Evolutionary conservation across 2,888 invertebrate species (phyloP).

Genomic region (Drosophila kambysellisi): DNA sequence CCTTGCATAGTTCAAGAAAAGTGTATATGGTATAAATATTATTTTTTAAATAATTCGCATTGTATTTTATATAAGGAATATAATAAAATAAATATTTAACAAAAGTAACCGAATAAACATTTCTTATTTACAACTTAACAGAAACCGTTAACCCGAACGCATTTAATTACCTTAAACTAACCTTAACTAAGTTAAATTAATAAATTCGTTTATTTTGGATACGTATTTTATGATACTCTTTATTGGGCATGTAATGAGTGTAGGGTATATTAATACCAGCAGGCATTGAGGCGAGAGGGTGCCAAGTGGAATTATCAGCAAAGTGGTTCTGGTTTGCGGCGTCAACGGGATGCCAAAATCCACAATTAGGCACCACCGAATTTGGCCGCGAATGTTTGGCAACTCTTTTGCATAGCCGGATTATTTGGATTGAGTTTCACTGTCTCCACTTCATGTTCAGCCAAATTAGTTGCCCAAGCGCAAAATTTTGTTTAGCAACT

Average conservation of each 20-base stretch:
- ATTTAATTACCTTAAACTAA: not conserved
- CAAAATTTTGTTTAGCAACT: conserved; percentile 49
- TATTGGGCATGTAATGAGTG: not conserved
- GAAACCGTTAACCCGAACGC: not conserved
- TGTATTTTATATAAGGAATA: too few relatives aligned
- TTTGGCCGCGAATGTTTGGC: conserved; percentile 74
- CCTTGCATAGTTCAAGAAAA: too few relatives aligned
- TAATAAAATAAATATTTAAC: too few relatives aligned
- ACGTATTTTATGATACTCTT: not conserved
- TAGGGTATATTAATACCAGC: conserved; percentile 1
- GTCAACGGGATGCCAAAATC: conserved; percentile 27
- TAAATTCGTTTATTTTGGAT: not conserved
- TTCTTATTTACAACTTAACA: not conserved
- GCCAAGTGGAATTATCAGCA: conserved; percentile 42
- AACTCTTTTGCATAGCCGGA: conserved; percentile 67
- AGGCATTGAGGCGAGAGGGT: conserved; percentile 37
- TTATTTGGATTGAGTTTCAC: conserved; percentile 37
- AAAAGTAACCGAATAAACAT: not conserved
- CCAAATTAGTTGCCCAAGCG: conserved; percentile 75
- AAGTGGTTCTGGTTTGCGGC: conserved; percentile 13
- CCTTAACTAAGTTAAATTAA: not conserved
- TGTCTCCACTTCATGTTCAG: conserved; percentile 59
- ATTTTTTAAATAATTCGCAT: too few relatives aligned
- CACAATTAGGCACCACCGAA: conserved; percentile 64
- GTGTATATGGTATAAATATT: too few relatives aligned